Conservation (phyloP, 2,888 invertebrate genomes). For the Thera britannica region DNA sequence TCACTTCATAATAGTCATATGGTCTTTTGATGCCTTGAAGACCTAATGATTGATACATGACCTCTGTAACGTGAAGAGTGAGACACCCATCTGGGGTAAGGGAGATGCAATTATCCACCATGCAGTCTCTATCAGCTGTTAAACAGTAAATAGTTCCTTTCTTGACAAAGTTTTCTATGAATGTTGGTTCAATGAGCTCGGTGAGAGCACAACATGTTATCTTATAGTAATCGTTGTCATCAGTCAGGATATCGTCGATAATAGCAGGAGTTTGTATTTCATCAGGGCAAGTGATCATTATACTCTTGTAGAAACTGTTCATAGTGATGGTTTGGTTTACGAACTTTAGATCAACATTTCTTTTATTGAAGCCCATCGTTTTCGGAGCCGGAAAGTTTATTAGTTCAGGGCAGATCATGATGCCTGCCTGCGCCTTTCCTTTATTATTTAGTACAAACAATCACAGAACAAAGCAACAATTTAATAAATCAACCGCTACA, state of each 20-base stretch:
- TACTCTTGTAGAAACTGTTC: slow-evolving; percentile 71
- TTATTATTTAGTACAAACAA: too few relatives aligned
- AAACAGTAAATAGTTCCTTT: slow-evolving; percentile 67
- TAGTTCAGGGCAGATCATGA: slow-evolving; percentile 73
- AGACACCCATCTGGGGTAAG: slow-evolving; percentile 70
- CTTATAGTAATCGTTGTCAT: slow-evolving; percentile 72
- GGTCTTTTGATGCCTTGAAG: slow-evolving; percentile 69
- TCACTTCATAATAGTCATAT: slow-evolving; percentile 65
- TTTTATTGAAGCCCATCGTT: slow-evolving; percentile 54
- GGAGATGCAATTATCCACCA: slow-evolving; percentile 67
- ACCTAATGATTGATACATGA: slow-evolving; percentile 72
- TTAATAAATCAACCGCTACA: too few relatives aligned
- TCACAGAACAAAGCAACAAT: too few relatives aligned
- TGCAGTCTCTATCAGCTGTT: slow-evolving; percentile 62
- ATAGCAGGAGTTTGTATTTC: slow-evolving; percentile 60
- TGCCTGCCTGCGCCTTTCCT: background rate
- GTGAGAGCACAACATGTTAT: slow-evolving; percentile 58
- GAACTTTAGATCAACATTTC: slow-evolving; percentile 51
- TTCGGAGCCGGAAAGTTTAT: slow-evolving; percentile 70
- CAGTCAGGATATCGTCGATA: slow-evolving; percentile 60
- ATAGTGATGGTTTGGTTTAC: slow-evolving; percentile 53
- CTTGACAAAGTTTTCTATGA: slow-evolving; percentile 70
- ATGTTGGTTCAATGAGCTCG: slow-evolving; percentile 63
- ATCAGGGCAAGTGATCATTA: slow-evolving; percentile 72
- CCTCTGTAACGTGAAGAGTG: slow-evolving; percentile 63